phyloP scores from a whole-genome alignment of 2,113 vertebrate species.

The Thomomys bottae region DNA sequence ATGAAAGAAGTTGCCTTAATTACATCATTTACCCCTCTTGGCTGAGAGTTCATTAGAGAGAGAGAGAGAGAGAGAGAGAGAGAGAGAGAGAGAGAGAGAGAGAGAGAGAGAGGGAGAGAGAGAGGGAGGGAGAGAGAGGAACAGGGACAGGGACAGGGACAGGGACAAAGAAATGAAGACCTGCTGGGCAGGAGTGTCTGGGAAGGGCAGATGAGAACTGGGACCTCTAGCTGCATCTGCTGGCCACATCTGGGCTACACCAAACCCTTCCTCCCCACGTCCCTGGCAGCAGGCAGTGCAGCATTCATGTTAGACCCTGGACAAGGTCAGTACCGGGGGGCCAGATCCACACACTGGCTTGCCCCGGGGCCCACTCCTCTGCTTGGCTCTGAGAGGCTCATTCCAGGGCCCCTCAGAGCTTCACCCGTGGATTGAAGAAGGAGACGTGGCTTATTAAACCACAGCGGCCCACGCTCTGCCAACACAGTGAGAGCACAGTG shows the following conservation, averaged over 20 bases:
- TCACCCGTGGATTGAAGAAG: neutral
- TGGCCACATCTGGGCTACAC: fast-evolving
- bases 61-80: neutral
- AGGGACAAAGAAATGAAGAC: neutral
- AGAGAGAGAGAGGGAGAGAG: neutral
- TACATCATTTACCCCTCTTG: neutral
- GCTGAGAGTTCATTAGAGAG: neutral
- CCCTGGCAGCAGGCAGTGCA: fast-evolving
- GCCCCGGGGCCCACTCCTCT: no score
- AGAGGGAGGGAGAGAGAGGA: neutral
- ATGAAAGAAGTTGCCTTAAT: conserved; percentile 62
- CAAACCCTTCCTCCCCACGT: neutral
- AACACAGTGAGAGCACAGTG: neutral
- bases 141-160: no score
- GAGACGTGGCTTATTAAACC: neutral
- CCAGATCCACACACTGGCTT: no score
- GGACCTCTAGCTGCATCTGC: fast-evolving
- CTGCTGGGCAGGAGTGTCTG: neutral
- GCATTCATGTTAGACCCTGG: no score
- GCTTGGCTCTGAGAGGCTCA: neutral
- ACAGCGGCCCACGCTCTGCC: fast-evolving
- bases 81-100: neutral
- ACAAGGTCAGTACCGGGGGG: no score
- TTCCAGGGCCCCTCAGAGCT: neutral
- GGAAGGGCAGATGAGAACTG: neutral